Base-by-base conservation (phyloP, 2,797 vertebrate species). In the Coendou prehensilis region DNA sequence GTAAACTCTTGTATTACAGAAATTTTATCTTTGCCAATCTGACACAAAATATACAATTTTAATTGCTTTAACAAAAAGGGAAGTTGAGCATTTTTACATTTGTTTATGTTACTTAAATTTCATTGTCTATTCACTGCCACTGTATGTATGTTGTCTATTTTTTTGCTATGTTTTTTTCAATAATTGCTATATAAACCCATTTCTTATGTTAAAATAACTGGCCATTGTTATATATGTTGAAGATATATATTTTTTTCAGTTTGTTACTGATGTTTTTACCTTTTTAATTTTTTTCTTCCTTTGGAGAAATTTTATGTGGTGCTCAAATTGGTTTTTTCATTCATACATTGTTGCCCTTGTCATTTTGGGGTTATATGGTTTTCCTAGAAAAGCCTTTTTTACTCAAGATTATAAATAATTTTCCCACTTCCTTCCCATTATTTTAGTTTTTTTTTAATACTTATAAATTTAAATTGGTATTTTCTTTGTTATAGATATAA, bases 51-150 rank as follows among this genome's bases (percentile, higher is more conserved):
- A 20, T 75, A 14, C 28, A 41, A 67, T 41, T 67, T 96, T 59
- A 20, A 88, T 91, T 80, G 69, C 50, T 59, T 56, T 85, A 93
- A 75, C 79, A n/a, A 84, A 91, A 94, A 85, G 26, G 61, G 22
- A 69, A 9, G 41, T 69, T 83, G 6, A 73, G 20, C 76, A 54
- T 82, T 41, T 91, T 71, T 71, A n/a, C 2, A 30, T 80, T 93
- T 83, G 37, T 57, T 83, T 89, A 61, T n/a, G 28, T 50, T 57
- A 37, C 15, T 91, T 89, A 45, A 30, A 64, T 85, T 79, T 73
- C 78, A 45, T 45, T 71, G 67, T 61, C 17, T 93, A 6, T 30
- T 63, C 37, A 33, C 78, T 95, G 22, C 33, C 59, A n/a, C 2
- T 76, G 54, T 6, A 17, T 63, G 6, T 78, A 23, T 81, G 8